A percentile compares a stretch with the other conserved stretches of the same genome.
Evolutionary conservation across 2,113 vertebrate species (phyloP).

Genomic region (Clarias magur): DNA sequence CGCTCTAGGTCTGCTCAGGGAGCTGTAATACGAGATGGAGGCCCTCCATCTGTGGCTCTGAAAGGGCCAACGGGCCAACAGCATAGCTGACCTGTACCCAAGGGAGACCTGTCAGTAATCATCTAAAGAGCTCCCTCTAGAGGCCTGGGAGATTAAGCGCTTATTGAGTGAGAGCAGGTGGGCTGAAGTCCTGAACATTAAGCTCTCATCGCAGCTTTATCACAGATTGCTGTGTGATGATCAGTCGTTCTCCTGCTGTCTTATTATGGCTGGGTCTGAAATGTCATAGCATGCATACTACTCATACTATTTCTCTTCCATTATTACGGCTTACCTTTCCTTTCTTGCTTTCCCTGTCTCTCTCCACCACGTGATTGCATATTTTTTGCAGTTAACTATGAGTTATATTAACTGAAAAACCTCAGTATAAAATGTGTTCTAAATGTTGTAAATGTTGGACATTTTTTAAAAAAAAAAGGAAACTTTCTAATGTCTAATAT

Average conservation of each 20-base stretch:
- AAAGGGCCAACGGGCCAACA: constrained; percentile 50
- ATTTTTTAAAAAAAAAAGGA: not conserved
- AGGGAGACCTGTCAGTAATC: constrained; percentile 49
- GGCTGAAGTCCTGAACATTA: constrained; percentile 53
- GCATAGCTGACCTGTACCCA: constrained; percentile 62
- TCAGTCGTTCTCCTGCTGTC: not conserved
- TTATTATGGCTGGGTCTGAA: constrained; percentile 15
- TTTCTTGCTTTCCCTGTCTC: not conserved
- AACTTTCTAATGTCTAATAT: not conserved
- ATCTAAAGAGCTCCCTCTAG: constrained; percentile 61
- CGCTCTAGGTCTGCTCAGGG: constrained; percentile 41
- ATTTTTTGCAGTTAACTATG: too few relatives aligned
- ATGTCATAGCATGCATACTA: not conserved
- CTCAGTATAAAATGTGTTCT: not conserved
- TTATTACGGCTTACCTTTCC: not conserved
- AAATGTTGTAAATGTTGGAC: too few relatives aligned
- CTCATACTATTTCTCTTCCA: not conserved
- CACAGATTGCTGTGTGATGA: constrained; percentile 19
- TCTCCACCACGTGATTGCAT: not conserved
- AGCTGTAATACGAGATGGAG: constrained; percentile 54
- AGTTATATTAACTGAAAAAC: not conserved
- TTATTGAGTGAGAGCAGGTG: constrained; percentile 53
- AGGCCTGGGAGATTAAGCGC: constrained; percentile 51
- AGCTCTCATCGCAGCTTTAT: constrained; percentile 24
- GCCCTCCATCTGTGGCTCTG: constrained; percentile 61